A percentile compares a stretch with the other conserved stretches of the same genome.
phyloP scores from a whole-genome alignment of 1,140 invertebrate species.

The Polypedilum vanderplanki region DNA sequence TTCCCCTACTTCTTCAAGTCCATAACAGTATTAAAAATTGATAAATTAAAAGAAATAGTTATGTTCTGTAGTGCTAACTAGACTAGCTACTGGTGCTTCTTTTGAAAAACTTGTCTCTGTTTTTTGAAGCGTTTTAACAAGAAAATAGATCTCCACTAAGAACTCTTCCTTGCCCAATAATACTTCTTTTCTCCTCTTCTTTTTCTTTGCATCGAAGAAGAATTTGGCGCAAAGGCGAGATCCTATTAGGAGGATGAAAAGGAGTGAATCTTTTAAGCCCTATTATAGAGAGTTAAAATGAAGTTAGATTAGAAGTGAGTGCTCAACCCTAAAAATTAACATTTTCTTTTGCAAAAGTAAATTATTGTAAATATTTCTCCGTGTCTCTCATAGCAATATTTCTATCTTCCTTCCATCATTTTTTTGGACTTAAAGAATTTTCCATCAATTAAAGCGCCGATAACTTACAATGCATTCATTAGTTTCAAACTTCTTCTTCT shows the following conservation, averaged over 20 bases:
- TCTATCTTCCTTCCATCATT: neutral
- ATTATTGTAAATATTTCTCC: neutral
- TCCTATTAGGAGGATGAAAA: neutral
- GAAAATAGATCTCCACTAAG: no score
- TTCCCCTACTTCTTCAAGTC: neutral
- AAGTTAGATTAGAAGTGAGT: neutral
- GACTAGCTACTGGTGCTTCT: neutral
- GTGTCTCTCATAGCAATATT: neutral
- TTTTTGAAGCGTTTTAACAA: no score
- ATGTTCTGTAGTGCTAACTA: no score
- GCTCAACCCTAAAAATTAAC: neutral
- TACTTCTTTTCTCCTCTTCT: neutral
- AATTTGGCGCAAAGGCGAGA: neutral
- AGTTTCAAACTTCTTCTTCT: neutral
- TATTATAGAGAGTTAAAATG: neutral
- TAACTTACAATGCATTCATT: conserved; percentile 8
- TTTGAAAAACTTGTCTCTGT: no score
- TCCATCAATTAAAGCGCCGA: conserved; percentile 1
- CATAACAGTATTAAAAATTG: conserved; percentile 4
- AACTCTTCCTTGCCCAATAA: neutral
- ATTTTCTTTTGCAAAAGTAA: neutral
- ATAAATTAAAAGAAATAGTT: conserved; percentile 1
- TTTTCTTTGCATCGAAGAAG: neutral
- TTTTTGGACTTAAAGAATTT: neutral
- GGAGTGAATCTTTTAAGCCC: no score